Evolutionary conservation across 2,888 invertebrate genomes (phyloP).

Genomic region (Hypomecis punctinalis): DNA sequence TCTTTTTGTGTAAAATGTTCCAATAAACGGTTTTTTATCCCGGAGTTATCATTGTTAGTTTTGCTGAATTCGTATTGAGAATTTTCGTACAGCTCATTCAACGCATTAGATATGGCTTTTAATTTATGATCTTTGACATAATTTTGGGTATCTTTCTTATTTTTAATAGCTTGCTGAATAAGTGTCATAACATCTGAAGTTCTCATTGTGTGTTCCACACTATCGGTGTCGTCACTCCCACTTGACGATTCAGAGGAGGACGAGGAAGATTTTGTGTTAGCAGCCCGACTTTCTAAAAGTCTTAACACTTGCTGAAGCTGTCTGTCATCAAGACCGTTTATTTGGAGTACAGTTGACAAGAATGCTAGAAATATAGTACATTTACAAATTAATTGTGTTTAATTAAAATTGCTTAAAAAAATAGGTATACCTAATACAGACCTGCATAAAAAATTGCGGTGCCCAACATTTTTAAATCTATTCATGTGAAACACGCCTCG

Average conservation of each 20-base stretch:
- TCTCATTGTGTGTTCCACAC: slow-evolving; percentile 33
- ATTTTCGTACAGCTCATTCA: slow-evolving; percentile 3
- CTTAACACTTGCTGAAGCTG: slow-evolving; percentile 15
- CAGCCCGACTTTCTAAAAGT: slow-evolving; percentile 5
- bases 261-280: background rate
- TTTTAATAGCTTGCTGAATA: slow-evolving; percentile 41
- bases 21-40: slow-evolving; percentile 16
- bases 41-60: background rate
- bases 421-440: slow-evolving; percentile 38
- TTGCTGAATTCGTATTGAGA: slow-evolving; percentile 3
- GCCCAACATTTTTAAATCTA: slow-evolving; percentile 57
- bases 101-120: background rate
- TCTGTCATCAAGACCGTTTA: slow-evolving; percentile 5
- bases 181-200: slow-evolving; percentile 45
- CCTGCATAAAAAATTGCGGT: slow-evolving; percentile 50
- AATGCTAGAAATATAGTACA: slow-evolving; percentile 13
- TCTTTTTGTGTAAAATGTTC: slow-evolving; percentile 24
- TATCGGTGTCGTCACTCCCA: slow-evolving; percentile 15
- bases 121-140: slow-evolving; percentile 19
- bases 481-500: slow-evolving; percentile 47
- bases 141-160: slow-evolving; percentile 9
- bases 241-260: slow-evolving; percentile 16
- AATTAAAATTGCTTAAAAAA: background rate
- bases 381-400: slow-evolving; percentile 2
- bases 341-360: slow-evolving; percentile 4